These are phyloP conservation scores for Taeniopygia guttata DNA, from an alignment of 2,797 vertebrate genomes.

Conservation along the genomic window DNA sequence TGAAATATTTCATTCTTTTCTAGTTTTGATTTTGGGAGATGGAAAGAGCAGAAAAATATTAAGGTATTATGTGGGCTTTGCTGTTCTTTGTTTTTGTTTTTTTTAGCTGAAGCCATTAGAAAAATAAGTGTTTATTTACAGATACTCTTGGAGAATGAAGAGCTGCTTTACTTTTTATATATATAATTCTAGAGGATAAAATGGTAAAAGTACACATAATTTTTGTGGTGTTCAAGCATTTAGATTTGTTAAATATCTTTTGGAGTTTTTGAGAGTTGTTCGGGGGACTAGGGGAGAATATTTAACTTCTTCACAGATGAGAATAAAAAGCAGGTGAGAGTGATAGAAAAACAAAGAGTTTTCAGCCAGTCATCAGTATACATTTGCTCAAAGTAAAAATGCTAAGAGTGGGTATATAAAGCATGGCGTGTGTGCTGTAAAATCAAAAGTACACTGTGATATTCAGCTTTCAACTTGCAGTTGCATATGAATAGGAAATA, in stretches of 20 bases:
- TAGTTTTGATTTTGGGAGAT: background rate
- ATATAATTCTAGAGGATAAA: background rate
- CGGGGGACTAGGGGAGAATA: background rate
- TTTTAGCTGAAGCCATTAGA: background rate
- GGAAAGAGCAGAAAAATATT: background rate
- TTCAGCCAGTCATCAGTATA: background rate
- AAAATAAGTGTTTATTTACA: background rate
- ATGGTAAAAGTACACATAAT: background rate
- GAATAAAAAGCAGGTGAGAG: constrained; percentile 28
- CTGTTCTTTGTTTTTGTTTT: background rate
- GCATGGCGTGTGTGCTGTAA: background rate
- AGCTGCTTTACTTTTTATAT: background rate
- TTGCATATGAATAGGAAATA: background rate
- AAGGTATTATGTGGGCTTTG: background rate
- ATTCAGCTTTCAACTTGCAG: background rate
- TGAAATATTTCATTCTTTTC: background rate
- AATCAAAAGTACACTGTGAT: background rate
- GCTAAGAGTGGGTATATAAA: background rate
- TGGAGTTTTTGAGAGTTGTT: background rate
- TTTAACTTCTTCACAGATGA: constrained; percentile 1
- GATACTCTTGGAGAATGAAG: background rate
- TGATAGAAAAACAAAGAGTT: constrained; percentile 11
- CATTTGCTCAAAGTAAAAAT: constrained; percentile 27
- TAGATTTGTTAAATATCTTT: background rate
- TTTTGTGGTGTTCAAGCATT: background rate